Evolutionary conservation across 2,113 vertebrate species (phyloP).

Genomic region (Smithornis capensis): DNA sequence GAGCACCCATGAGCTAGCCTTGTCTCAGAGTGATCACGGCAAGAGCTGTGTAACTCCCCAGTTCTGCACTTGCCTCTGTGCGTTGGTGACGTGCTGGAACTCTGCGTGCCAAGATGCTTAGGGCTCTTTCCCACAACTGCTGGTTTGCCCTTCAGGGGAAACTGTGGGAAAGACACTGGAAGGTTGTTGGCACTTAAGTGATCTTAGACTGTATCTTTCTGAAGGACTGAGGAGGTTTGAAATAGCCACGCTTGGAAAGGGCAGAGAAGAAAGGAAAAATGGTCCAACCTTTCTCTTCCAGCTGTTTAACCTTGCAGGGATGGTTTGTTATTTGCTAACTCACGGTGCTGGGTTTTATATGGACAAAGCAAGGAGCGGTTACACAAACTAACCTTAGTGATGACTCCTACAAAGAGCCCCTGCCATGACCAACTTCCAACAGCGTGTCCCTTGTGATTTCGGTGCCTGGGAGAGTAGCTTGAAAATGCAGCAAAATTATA

Average conservation of each 20-base stretch:
- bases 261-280: not conserved
- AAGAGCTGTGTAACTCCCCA: not conserved
- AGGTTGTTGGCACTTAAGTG: not conserved
- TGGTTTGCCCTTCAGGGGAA: slow-evolving; percentile 20
- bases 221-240: slow-evolving; percentile 8
- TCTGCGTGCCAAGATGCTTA: slow-evolving; percentile 10
- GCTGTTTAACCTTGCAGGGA: not conserved
- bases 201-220: slow-evolving; percentile 46
- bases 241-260: not conserved
- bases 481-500: not conserved
- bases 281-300: not conserved
- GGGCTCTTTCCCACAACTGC: slow-evolving; percentile 58
- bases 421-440: not conserved
- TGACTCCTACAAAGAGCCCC: not conserved
- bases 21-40: not conserved
- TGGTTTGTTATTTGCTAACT: not conserved
- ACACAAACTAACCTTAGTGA: not conserved
- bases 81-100: not conserved
- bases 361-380: not conserved
- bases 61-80: not conserved
- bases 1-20: not conserved
- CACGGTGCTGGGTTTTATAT: not conserved
- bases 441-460: not conserved
- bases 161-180: slow-evolving; percentile 36
- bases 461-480: not conserved